Evolutionary conservation across 2,888 invertebrate species (phyloP).

Genomic region (Strigamia maritima): DNA sequence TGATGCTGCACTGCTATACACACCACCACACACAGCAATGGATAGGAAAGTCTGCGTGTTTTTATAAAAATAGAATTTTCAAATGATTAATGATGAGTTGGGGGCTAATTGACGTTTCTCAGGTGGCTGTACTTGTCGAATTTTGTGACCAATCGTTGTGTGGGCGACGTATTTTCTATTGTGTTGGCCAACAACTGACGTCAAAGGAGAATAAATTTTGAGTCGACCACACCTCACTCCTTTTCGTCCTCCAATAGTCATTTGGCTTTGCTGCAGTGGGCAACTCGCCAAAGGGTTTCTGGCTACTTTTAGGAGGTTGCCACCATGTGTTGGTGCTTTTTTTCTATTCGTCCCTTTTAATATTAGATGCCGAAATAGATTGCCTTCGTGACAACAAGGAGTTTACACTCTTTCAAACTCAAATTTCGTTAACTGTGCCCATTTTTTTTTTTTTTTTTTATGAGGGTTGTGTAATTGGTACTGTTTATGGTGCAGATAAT

Average conservation of each 20-base stretch:
- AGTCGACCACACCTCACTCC: constrained; percentile 23
- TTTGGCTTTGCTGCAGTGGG: constrained; percentile 27
- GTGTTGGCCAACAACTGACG: constrained; percentile 26
- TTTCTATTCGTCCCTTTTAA: constrained; percentile 18
- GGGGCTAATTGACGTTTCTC: background rate
- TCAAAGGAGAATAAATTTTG: constrained; percentile 21
- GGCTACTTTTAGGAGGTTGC: constrained; percentile 29
- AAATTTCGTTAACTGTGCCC: background rate
- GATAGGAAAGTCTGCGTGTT: background rate
- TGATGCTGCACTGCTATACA: constrained; percentile 13
- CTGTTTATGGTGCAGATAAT: background rate
- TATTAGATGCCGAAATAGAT: constrained; percentile 26
- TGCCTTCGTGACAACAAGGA: constrained; percentile 18
- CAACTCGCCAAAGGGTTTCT: constrained; percentile 16
- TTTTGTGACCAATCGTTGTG: background rate
- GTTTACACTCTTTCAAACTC: background rate
- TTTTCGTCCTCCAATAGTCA: constrained; percentile 26
- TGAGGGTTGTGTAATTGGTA: background rate
- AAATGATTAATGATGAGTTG: constrained; percentile 1
- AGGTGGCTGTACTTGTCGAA: background rate
- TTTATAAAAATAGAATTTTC: background rate
- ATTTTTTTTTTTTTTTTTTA: background rate
- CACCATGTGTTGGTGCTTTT: constrained; percentile 16
- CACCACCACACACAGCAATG: background rate
- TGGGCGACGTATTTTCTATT: constrained; percentile 8